Percentiles rank a stretch among this genome's conserved stretches.
Evolutionary conservation across 2,797 vertebrate genomes (phyloP).

Genomic region (Poeciliopsis gracilis): DNA sequence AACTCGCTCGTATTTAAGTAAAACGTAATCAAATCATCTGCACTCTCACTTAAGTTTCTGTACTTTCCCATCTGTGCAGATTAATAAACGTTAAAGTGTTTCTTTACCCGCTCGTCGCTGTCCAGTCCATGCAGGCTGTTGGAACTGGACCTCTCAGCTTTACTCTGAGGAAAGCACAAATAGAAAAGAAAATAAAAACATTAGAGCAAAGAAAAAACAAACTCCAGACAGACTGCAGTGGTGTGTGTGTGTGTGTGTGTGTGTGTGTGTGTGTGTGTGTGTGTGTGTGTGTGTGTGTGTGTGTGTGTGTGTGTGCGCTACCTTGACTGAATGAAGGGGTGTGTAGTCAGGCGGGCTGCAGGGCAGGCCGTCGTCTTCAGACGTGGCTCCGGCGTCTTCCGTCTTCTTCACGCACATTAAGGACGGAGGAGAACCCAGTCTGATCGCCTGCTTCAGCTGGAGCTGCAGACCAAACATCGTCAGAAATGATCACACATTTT

Average conservation of each 20-base stretch:
- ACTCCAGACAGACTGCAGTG: neutral
- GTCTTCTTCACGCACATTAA: constrained; percentile 76
- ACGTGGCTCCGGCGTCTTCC: constrained; percentile 81
- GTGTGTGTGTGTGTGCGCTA: constrained; percentile 42
- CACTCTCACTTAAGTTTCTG: too few species aligned
- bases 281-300: constrained; percentile 8
- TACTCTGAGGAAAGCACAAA: constrained; percentile 54
- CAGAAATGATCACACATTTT: neutral
- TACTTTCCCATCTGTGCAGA: too few species aligned
- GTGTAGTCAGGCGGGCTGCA: constrained; percentile 83
- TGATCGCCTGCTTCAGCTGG: constrained; percentile 83
- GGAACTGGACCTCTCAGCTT: constrained; percentile 80
- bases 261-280: constrained; percentile 17
- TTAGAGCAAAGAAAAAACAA: neutral
- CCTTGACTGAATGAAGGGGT: constrained; percentile 62
- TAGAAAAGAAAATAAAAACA: neutral
- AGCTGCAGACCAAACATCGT: constrained; percentile 49
- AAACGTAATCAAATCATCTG: too few species aligned
- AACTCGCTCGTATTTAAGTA: too few species aligned
- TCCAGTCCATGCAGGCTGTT: constrained; percentile 85
- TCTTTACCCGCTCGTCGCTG: constrained; percentile 84
- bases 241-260: constrained; percentile 11
- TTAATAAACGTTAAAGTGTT: neutral
- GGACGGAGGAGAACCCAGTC: constrained; percentile 81
- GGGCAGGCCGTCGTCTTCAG: constrained; percentile 84